Base-by-base conservation (phyloP, 2,888 invertebrate species). In the Orthosia gothica region DNA sequence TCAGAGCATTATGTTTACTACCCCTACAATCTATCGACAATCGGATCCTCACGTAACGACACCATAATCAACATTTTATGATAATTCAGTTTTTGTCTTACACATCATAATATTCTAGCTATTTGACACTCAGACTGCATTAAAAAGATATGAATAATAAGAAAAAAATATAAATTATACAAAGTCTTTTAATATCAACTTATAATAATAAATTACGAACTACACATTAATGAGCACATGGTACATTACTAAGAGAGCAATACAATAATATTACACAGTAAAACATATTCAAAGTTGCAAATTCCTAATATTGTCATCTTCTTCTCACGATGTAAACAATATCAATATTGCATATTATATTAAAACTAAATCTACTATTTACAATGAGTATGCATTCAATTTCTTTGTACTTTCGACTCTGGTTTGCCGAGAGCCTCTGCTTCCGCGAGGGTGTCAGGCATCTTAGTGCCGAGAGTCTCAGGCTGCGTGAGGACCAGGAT, bases 361-460 rank as follows among this genome's bases (percentile, higher is more conserved):
- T 9, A 13, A 23, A 49, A 57, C 68, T 55, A 68, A 18, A 71
- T 61, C 47, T 67, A 59, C 16, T 73, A 49, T 70, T 65, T 64
- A 61, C 47, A 78, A 58, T 68, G 26, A 65, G 55, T 65, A 47
- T 57, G 12, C 15, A 0, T 45, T 82, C 47, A 82, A 13, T 66
- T 71, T 26, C 62, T 75, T 12, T 74, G 62, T 59, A 67, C 0
- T 79, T 82, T 88, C 1, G 90, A 90, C 65, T 86, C 77, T 5
- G 90, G 89, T 0, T 23, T 81, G 11, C 95, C 95, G 9, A 96
- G 83, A 0, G 92, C 93, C 70, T 97, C 96, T 0, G 97, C 97
- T 76, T 97, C 97, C 18, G 95, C 96, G 54, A 97, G 93, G 13
- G 97, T 97, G 83, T 97, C 97, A 0, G 97, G 97, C 91, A 97